phyloP scores from a whole-genome alignment of 1,140 invertebrate species.

The Theocolax elegans region DNA sequence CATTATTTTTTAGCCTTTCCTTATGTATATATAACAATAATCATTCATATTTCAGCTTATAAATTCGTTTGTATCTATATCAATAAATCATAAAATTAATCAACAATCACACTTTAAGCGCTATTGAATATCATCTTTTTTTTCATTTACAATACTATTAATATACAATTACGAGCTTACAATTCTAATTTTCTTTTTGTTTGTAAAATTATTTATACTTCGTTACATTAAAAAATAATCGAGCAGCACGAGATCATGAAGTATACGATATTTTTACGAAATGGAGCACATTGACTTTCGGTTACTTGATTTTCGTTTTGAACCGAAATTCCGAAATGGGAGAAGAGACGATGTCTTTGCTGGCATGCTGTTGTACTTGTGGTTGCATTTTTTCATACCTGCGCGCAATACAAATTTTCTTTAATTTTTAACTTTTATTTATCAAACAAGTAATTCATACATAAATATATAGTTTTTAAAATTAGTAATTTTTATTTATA shows the following conservation, averaged over 20 bases:
- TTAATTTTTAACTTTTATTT: too few species aligned
- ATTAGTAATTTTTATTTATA: too few species aligned
- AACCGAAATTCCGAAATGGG: constrained; percentile 35
- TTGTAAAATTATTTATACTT: constrained; percentile 14
- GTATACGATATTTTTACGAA: constrained; percentile 20
- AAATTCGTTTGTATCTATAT: not conserved
- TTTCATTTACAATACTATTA: not conserved
- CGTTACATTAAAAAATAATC: constrained; percentile 26
- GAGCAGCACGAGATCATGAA: constrained; percentile 34
- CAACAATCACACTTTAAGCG: constrained; percentile 9
- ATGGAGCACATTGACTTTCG: constrained; percentile 40
- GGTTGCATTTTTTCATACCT: constrained; percentile 43
- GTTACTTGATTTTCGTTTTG: constrained; percentile 38
- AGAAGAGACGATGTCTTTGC: constrained; percentile 41
- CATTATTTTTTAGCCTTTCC: not conserved
- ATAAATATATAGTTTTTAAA: too few species aligned
- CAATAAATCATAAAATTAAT: constrained; percentile 18
- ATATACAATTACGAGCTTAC: not conserved
- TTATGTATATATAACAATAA: constrained; percentile 7
- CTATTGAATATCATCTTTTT: not conserved
- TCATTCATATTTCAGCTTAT: not conserved
- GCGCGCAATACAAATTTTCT: constrained; percentile 15
- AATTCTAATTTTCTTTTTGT: not conserved
- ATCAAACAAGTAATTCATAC: too few species aligned
- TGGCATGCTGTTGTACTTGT: constrained; percentile 43